Evolutionary conservation across 2,797 vertebrate genomes (phyloP).

Genomic region (Ibycter americanus): DNA sequence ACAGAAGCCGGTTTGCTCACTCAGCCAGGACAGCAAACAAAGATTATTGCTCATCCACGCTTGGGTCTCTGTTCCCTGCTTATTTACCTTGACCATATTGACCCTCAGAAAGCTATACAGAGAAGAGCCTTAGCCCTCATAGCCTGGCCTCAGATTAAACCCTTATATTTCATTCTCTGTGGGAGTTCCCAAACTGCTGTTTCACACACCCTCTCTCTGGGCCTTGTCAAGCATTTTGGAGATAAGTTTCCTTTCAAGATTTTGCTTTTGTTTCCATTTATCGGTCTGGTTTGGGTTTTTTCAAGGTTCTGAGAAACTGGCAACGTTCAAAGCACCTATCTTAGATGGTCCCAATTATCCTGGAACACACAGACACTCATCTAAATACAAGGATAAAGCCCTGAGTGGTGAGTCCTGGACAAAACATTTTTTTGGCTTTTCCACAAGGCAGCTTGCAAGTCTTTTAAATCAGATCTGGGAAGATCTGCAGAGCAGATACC

Average conservation of each 20-base stretch:
- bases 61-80: not conserved
- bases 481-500: not conserved
- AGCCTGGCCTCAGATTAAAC: not conserved
- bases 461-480: not conserved
- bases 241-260: conserved; percentile 23
- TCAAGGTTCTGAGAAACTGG: not conserved
- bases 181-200: not conserved
- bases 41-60: rapidly evolving
- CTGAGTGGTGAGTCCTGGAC: not conserved
- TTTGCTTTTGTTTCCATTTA: conserved; percentile 17
- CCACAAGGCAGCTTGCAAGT: not conserved
- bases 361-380: not conserved
- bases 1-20: not conserved
- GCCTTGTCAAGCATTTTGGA: not conserved
- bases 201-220: not conserved
- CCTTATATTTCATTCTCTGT: not conserved
- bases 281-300: not conserved
- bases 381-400: not conserved
- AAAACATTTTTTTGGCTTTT: not conserved
- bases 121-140: rapidly evolving
- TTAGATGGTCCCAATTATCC: not conserved
- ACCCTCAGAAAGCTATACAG: not conserved
- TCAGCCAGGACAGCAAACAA: not conserved
- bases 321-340: not conserved
- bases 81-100: not conserved